Percentiles rank a stretch among this genome's conserved stretches.
Conservation (phyloP, 2,888 invertebrate species). For the Pemphredon lugubris region DNA sequence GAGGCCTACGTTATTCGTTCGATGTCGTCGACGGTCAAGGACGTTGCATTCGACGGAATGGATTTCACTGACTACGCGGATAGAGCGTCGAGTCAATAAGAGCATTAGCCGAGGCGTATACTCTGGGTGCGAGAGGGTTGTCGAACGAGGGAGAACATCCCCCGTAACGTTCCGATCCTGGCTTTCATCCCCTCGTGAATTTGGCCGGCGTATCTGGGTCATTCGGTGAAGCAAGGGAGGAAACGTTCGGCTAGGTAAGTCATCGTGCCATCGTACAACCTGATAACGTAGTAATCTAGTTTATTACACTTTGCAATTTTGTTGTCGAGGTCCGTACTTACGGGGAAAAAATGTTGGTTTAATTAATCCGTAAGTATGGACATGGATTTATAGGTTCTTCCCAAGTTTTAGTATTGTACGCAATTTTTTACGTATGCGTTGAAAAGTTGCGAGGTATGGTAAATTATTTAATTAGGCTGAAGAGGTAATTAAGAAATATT, state of each 20-base stretch:
- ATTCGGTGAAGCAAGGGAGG: background rate
- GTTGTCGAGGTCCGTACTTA: too few species aligned
- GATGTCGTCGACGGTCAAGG: slow-evolving; percentile 44
- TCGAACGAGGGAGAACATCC: background rate
- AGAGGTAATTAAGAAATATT: too few species aligned
- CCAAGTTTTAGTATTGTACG: too few species aligned
- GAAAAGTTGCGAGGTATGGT: too few species aligned
- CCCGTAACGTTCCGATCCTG: background rate
- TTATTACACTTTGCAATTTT: too few species aligned
- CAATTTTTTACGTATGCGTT: too few species aligned
- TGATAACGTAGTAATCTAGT: too few species aligned
- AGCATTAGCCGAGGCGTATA: background rate
- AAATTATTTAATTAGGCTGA: too few species aligned
- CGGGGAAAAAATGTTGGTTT: too few species aligned
- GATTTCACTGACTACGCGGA: slow-evolving; percentile 16
- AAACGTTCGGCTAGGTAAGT: background rate
- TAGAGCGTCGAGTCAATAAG: slow-evolving; percentile 1
- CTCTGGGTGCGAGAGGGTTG: background rate
- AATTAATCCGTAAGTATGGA: too few species aligned
- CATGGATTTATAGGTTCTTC: too few species aligned
- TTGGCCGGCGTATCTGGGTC: background rate
- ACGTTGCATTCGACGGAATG: slow-evolving; percentile 21
- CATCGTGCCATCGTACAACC: too few species aligned
- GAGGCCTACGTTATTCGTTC: slow-evolving; percentile 8
- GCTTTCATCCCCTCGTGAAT: background rate